phyloP scores from a whole-genome alignment of 2,797 vertebrate genomes.

The Falco biarmicus region DNA sequence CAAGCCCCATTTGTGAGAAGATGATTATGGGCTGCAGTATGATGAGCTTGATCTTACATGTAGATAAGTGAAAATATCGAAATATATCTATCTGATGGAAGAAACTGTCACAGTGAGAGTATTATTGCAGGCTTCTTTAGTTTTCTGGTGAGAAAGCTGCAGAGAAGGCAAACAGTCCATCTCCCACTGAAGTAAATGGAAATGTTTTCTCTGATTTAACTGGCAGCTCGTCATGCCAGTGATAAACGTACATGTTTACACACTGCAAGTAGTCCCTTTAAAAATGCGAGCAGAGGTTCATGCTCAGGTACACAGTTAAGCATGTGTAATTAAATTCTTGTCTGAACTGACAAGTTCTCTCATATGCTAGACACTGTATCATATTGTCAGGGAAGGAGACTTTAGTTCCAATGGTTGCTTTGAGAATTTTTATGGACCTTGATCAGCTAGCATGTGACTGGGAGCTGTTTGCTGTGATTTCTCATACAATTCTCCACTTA shows the following conservation, averaged over 20 bases:
- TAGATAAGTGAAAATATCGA: not conserved
- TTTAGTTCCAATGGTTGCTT: not conserved
- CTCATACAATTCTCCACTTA: not conserved
- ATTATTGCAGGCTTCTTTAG: not conserved
- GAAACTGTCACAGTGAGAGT: too few species aligned
- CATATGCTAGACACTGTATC: not conserved
- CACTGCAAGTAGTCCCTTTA: not conserved
- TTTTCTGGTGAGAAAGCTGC: not conserved
- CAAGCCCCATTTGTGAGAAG: not conserved
- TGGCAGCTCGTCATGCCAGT: accelerated
- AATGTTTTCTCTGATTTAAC: not conserved
- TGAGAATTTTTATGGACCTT: not conserved
- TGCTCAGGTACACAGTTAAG: not conserved
- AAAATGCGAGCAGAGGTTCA: not conserved
- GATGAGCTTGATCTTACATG: not conserved
- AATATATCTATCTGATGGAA: not conserved
- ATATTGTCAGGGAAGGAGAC: not conserved
- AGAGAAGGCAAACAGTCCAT: not conserved
- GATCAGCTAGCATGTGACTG: not conserved
- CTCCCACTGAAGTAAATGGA: not conserved
- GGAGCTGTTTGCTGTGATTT: not conserved
- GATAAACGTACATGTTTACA: not conserved
- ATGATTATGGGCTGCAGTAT: not conserved
- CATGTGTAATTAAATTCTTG: not conserved
- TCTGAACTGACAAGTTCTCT: not conserved